Evolutionary conservation across 2,113 vertebrate genomes (phyloP).

Genomic region (Paraplagusia blochii): DNA sequence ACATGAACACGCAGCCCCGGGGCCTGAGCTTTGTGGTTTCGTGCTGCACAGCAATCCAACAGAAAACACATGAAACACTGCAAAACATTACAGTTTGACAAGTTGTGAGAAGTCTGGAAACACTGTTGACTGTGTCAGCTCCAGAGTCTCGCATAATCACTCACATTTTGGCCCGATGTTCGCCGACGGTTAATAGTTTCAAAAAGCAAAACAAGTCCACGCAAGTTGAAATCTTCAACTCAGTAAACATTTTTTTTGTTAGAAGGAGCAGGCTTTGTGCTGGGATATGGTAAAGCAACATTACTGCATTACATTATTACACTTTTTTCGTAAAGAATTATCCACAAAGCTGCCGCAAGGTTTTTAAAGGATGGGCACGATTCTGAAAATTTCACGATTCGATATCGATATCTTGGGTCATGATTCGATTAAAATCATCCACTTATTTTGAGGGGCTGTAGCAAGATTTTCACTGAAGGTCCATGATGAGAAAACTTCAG

Average conservation of each 20-base stretch:
- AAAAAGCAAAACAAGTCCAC: constrained; percentile 13
- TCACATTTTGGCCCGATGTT: constrained; percentile 17
- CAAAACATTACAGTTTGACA: constrained; percentile 27
- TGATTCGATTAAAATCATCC: no score
- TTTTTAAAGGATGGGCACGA: no score
- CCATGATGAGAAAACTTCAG: no score
- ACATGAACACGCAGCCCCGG: constrained; percentile 44
- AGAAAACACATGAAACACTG: constrained; percentile 44
- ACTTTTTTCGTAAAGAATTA: no score
- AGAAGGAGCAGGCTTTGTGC: neutral
- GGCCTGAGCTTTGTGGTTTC: constrained; percentile 34
- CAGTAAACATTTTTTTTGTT: constrained; percentile 1
- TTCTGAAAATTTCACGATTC: no score
- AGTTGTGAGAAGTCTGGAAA: constrained; percentile 21
- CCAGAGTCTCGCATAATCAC: constrained; percentile 4
- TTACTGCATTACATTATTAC: no score
- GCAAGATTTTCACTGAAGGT: no score
- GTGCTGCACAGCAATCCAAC: constrained; percentile 31
- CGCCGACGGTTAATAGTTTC: constrained; percentile 18
- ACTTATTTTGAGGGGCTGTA: no score
- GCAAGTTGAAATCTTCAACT: constrained; percentile 12
- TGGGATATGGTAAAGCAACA: no score
- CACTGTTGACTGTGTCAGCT: neutral
- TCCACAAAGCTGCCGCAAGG: no score
- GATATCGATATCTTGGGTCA: no score